Conservation (phyloP, 2,113 vertebrate species). For the Apaloderma vittatum region DNA sequence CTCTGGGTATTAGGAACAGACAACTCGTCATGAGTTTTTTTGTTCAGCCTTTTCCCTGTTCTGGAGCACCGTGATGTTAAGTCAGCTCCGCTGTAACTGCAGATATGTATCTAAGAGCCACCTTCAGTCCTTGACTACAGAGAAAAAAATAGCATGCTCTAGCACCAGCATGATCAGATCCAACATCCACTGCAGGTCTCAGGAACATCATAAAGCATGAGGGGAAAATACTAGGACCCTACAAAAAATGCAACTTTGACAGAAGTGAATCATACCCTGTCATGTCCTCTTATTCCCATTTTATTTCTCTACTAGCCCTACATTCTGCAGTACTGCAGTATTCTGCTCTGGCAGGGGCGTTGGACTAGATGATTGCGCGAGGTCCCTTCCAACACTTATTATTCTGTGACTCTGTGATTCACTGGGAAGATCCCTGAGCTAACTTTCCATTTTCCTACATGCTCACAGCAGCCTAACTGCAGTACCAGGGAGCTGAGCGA, state of each 20-base stretch:
- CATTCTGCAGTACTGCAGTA: background rate
- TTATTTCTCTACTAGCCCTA: background rate
- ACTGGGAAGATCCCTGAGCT: background rate
- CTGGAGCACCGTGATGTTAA: background rate
- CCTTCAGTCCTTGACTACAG: background rate
- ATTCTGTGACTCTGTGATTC: too few relatives aligned
- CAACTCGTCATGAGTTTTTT: background rate
- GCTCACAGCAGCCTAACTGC: background rate
- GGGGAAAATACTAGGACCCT: background rate
- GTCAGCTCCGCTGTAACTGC: background rate
- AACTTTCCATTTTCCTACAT: background rate
- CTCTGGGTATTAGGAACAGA: background rate
- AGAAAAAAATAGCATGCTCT: background rate
- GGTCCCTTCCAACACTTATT: too few relatives aligned
- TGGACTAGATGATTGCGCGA: too few relatives aligned
- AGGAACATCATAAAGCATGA: background rate
- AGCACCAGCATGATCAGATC: background rate
- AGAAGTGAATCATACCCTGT: background rate
- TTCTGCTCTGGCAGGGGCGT: too few relatives aligned
- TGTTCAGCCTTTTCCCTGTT: background rate
- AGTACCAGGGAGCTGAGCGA: background rate
- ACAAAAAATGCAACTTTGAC: background rate
- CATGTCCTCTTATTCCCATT: background rate
- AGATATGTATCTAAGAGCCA: background rate
- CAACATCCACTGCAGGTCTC: background rate